These are phyloP conservation scores for Rhabdomys dilectus DNA, from an alignment of 2,113 vertebrate species.

Conservation along the genomic window DNA sequence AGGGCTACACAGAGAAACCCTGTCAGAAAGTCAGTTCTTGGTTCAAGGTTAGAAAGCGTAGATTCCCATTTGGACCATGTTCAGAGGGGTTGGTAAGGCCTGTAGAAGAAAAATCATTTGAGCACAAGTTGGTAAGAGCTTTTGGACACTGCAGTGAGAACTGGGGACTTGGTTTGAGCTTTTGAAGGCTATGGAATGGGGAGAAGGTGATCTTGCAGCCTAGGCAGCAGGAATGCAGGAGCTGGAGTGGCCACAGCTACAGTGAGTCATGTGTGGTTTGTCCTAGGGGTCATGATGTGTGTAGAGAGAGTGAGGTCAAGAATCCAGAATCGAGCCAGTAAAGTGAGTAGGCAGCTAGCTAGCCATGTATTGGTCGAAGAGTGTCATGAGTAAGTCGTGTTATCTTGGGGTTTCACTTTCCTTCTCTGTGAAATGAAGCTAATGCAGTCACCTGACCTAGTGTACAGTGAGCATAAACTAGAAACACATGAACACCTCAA, in stretches of 20 bases:
- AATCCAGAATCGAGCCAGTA: not conserved
- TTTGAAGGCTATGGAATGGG: not conserved
- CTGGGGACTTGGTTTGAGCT: not conserved
- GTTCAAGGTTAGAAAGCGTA: not conserved
- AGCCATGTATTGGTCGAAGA: not conserved
- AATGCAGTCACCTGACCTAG: not conserved
- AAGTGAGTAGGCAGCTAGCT: not conserved
- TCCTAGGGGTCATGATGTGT: not conserved
- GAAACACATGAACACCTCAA: not conserved
- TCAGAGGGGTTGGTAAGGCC: not conserved
- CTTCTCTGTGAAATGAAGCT: constrained; percentile 4
- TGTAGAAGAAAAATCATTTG: not conserved
- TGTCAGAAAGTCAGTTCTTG: constrained; percentile 27
- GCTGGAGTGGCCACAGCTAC: not conserved
- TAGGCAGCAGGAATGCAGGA: not conserved
- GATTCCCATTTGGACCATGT: not conserved
- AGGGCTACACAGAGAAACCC: too few species aligned
- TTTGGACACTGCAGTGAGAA: constrained; percentile 18
- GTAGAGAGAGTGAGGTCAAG: not conserved
- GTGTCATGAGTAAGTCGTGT: not conserved
- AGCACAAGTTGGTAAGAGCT: not conserved
- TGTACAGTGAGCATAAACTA: constrained; percentile 4
- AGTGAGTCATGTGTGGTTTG: not conserved
- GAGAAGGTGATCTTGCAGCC: not conserved
- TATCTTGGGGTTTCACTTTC: not conserved